Percentiles rank a stretch among this genome's conserved stretches.
Conservation (phyloP, 2,888 invertebrate genomes). For the Drosophila meridionalis region DNA sequence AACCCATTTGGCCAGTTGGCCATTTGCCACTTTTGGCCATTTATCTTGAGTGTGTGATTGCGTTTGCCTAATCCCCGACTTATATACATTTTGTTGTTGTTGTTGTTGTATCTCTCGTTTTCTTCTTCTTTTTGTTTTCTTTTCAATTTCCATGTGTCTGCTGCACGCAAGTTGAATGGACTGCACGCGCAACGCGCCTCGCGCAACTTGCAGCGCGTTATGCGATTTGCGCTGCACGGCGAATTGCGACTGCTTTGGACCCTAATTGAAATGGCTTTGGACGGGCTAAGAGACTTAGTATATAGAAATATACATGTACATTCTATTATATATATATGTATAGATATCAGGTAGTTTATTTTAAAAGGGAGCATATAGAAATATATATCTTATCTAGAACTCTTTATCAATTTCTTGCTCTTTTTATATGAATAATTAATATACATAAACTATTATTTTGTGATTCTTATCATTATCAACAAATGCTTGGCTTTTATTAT, state of each 20-base stretch:
- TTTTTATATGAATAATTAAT: not conserved
- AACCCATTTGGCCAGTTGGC: constrained; percentile 25
- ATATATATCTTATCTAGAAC: not conserved
- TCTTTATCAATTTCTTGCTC: too few species aligned
- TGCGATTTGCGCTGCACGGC: constrained; percentile 13
- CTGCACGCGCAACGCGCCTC: constrained; percentile 12
- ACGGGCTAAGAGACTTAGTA: not conserved
- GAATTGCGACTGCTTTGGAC: constrained; percentile 1
- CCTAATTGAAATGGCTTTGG: constrained; percentile 18
- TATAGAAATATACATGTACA: too few species aligned
- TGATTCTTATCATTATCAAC: not conserved
- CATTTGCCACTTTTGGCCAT: constrained; percentile 32
- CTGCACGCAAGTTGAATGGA: constrained; percentile 36
- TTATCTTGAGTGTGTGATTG: constrained; percentile 20
- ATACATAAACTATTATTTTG: not conserved
- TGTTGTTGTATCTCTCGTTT: not conserved
- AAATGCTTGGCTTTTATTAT: not conserved
- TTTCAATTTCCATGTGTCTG: constrained; percentile 14
- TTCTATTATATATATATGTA: too few species aligned
- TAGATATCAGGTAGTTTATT: too few species aligned
- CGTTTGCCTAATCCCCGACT: constrained; percentile 30
- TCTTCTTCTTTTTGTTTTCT: constrained; percentile 1
- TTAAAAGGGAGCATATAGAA: too few species aligned
- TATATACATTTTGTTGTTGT: not conserved
- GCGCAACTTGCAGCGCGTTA: not conserved